These are phyloP conservation scores for Drosophila quadrilineata DNA, from an alignment of 1,140 invertebrate genomes.

Conservation along the genomic window DNA sequence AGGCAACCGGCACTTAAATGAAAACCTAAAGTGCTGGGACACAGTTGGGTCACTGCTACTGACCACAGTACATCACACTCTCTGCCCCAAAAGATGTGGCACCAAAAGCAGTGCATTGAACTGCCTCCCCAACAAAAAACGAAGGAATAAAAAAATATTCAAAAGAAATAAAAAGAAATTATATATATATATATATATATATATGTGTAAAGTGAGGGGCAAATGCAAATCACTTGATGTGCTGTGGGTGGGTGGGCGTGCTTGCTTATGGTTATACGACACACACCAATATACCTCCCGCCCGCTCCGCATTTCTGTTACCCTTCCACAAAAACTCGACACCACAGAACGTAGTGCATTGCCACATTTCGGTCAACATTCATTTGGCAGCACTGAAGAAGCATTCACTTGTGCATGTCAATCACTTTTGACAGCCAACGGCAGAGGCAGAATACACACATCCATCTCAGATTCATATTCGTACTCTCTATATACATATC, in stretches of 20 bases:
- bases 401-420: slow-evolving; percentile 74
- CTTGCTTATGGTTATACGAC: slow-evolving; percentile 35
- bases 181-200: too few relatives aligned
- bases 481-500: neutral
- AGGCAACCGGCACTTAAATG: slow-evolving; percentile 35
- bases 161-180: too few relatives aligned
- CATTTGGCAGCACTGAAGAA: slow-evolving; percentile 31
- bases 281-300: neutral
- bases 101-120: slow-evolving; percentile 30
- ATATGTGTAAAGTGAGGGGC: slow-evolving; percentile 18
- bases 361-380: slow-evolving; percentile 60
- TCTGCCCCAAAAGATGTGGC: neutral
- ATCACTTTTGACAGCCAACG: slow-evolving; percentile 62
- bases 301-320: too few relatives aligned
- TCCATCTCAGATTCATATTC: slow-evolving; percentile 21
- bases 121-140: slow-evolving; percentile 29
- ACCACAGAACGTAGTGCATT: too few relatives aligned
- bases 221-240: slow-evolving; percentile 62
- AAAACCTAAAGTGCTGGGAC: slow-evolving; percentile 15
- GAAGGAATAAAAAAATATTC: too few relatives aligned
- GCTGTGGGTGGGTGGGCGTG: slow-evolving; percentile 50
- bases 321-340: too few relatives aligned
- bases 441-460: slow-evolving; percentile 46
- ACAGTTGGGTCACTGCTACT: slow-evolving; percentile 7
- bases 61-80: neutral